A percentile compares a stretch with the other conserved stretches of the same genome.
These are phyloP conservation scores for Zaprionus lachaisei DNA, from an alignment of 1,140 invertebrate species.

Conservation along the genomic window DNA sequence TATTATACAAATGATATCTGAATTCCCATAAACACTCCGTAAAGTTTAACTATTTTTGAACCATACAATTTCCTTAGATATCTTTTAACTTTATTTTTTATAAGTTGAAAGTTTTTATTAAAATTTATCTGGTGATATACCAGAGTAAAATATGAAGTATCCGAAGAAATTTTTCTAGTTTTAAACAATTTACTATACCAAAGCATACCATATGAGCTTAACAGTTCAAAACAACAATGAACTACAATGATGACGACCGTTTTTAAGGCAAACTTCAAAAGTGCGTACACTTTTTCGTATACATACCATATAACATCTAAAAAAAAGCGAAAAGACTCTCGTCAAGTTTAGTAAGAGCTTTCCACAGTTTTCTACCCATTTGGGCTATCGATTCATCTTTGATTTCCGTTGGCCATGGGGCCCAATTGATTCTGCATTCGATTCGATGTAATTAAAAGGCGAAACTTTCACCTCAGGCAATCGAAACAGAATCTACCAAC, in stretches of 20 bases:
- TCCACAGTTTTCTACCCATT: background rate
- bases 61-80: background rate
- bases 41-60: background rate
- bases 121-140: background rate
- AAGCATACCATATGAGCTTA: background rate
- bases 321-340: background rate
- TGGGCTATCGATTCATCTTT: background rate
- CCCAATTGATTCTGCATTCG: background rate
- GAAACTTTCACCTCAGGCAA: background rate
- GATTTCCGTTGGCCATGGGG: background rate
- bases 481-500: background rate
- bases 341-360: too few relatives aligned
- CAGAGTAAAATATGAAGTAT: background rate
- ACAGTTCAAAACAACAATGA: background rate
- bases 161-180: background rate
- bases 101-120: background rate
- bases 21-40: background rate
- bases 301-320: background rate
- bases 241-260: background rate
- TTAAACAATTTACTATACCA: constrained; percentile 4
- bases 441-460: background rate
- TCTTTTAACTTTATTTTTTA: background rate
- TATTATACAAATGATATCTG: background rate
- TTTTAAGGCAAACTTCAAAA: background rate
- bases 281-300: too few relatives aligned